Conservation (phyloP, 2,113 vertebrate genomes). For the Crotalus tigris region DNA sequence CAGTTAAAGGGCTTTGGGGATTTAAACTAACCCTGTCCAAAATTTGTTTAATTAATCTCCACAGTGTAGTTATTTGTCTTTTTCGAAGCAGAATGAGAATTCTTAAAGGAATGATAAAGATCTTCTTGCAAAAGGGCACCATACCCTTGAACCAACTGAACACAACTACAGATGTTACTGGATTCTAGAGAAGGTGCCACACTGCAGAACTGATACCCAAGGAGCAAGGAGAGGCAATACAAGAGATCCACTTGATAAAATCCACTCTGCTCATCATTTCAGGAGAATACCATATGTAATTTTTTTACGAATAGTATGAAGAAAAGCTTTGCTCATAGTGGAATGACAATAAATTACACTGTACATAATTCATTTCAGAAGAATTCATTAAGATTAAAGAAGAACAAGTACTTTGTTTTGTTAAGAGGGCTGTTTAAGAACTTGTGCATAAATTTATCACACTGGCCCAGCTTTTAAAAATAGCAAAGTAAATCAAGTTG, state of each 20-base stretch:
- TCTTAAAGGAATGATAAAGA: slow-evolving; percentile 1
- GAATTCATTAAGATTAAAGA: slow-evolving; percentile 26
- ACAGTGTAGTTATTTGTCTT: slow-evolving; percentile 23
- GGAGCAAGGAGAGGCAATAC: slow-evolving; percentile 1
- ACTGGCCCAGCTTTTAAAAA: slow-evolving; percentile 10
- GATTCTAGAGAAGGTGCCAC: not conserved
- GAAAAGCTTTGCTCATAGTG: slow-evolving; percentile 15
- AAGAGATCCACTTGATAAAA: not conserved
- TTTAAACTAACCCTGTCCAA: slow-evolving; percentile 2
- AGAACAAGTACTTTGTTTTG: slow-evolving; percentile 19
- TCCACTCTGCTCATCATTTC: slow-evolving; percentile 23
- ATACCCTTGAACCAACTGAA: not conserved
- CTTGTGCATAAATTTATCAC: slow-evolving; percentile 14
- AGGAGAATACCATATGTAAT: not conserved
- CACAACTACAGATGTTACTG: not conserved
- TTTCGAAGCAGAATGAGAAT: not conserved
- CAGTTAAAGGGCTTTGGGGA: slow-evolving; percentile 23
- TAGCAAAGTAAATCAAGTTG: slow-evolving; percentile 18
- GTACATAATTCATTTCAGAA: not conserved
- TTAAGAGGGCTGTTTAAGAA: slow-evolving; percentile 39
- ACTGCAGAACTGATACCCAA: not conserved
- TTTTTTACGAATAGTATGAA: slow-evolving; percentile 3
- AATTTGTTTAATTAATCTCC: slow-evolving; percentile 31
- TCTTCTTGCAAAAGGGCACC: not conserved
- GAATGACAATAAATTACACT: slow-evolving; percentile 29